These are phyloP conservation scores for Caenorhabditis angaria DNA, from an alignment of 2,888 invertebrate genomes.

Conservation along the genomic window DNA sequence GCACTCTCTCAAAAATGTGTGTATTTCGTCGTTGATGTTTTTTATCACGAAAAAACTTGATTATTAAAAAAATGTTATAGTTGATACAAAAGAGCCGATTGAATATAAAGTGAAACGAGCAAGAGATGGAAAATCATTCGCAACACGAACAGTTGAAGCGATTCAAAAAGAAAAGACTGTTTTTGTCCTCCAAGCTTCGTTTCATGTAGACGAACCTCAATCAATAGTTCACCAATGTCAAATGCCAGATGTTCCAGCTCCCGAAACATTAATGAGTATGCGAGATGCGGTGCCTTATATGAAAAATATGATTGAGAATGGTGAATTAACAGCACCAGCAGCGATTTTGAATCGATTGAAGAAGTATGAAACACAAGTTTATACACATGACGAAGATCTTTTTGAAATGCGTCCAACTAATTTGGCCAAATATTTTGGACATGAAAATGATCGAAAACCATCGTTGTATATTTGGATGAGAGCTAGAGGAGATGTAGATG, in stretches of 20 bases:
- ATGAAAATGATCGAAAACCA: constrained; percentile 31
- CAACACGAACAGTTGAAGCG: constrained; percentile 72
- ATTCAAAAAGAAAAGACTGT: constrained; percentile 73
- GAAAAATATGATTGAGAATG: constrained; percentile 35
- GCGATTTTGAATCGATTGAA: constrained; percentile 30
- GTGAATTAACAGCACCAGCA: constrained; percentile 32
- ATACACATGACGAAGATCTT: constrained; percentile 41
- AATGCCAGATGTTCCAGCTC: constrained; percentile 55
- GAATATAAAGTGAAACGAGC: constrained; percentile 73
- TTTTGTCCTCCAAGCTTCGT: constrained; percentile 70
- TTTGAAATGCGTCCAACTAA: constrained; percentile 55
- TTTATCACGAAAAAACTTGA: background rate
- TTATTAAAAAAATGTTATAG: constrained; percentile 37
- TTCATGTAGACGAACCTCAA: constrained; percentile 56
- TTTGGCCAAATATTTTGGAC: constrained; percentile 44
- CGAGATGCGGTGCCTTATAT: constrained; percentile 45
- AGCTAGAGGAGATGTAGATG: constrained; percentile 41
- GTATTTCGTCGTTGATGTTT: too few relatives aligned
- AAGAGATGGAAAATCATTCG: constrained; percentile 72
- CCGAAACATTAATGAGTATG: constrained; percentile 43
- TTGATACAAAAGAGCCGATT: constrained; percentile 70
- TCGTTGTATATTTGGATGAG: constrained; percentile 46
- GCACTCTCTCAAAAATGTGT: too few relatives aligned
- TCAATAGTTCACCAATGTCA: constrained; percentile 48
- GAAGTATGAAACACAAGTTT: constrained; percentile 36